A percentile compares a stretch with the other conserved stretches of the same genome.
Conservation (phyloP, 2,113 vertebrate genomes). For the Macquaria ambigua region DNA sequence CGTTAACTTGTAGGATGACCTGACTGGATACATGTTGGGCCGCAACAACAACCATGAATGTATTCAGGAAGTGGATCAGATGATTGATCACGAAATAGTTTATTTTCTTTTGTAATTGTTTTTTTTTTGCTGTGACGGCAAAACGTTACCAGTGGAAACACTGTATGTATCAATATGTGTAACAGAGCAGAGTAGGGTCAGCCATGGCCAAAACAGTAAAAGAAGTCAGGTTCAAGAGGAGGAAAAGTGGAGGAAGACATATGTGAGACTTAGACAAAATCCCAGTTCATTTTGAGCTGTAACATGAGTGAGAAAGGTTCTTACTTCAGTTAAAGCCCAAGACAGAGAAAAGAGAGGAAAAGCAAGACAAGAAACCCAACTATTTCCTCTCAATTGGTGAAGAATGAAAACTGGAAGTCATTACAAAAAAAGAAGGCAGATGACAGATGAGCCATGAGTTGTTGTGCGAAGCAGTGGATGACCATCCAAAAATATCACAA, state of each 20-base stretch:
- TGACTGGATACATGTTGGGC: no score
- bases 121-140: no score
- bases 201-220: constrained; percentile 20
- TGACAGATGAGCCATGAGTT: constrained; percentile 25
- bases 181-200: constrained; percentile 40
- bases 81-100: no score
- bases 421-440: background rate
- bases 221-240: constrained; percentile 33
- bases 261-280: constrained; percentile 27
- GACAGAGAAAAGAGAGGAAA: constrained; percentile 16
- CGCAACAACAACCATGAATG: no score
- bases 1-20: no score
- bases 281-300: constrained; percentile 34
- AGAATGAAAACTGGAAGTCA: constrained; percentile 2
- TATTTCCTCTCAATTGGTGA: constrained; percentile 31
- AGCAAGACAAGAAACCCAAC: constrained; percentile 34
- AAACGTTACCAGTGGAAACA: no score
- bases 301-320: constrained; percentile 30
- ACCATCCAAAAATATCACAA: constrained; percentile 12
- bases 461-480: constrained; percentile 30
- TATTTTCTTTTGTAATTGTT: no score
- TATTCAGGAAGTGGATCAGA: no score
- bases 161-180: constrained; percentile 13
- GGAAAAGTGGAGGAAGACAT: constrained; percentile 7
- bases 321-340: constrained; percentile 39